Evolutionary conservation across 2,888 invertebrate genomes (phyloP).

Genomic region (Danaus chrysippus): DNA sequence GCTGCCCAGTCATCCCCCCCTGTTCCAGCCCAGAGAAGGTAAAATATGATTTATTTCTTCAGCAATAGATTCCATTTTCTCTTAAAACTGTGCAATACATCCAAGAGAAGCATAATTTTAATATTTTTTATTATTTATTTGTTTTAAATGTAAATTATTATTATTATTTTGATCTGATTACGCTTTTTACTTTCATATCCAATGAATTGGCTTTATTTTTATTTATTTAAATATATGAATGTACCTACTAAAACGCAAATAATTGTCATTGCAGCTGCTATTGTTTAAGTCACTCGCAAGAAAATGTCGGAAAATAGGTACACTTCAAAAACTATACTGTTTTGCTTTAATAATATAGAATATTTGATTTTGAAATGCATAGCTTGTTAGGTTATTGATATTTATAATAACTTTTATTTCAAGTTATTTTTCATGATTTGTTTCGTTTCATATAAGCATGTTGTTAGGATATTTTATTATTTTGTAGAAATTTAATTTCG

Average conservation of each 20-base stretch:
- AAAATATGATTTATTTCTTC: conserved; percentile 21
- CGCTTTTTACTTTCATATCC: conserved; percentile 18
- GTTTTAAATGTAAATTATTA: background rate
- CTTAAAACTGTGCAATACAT: too few relatives aligned
- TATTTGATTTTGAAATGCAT: conserved; percentile 13
- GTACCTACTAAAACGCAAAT: conserved; percentile 57
- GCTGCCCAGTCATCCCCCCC: conserved; percentile 63
- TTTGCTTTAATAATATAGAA: conserved; percentile 49
- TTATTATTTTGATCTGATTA: background rate
- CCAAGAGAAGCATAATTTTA: too few relatives aligned
- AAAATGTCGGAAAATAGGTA: conserved; percentile 75
- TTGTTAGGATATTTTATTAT: conserved; percentile 13
- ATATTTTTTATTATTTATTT: too few relatives aligned
- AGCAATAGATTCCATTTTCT: too few relatives aligned
- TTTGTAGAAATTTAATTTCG: conserved; percentile 20
- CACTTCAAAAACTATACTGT: conserved; percentile 55
- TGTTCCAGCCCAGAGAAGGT: conserved; percentile 75
- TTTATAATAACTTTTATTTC: conserved; percentile 22
- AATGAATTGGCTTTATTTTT: conserved; percentile 19
- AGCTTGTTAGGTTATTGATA: conserved; percentile 24
- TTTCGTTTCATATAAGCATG: conserved; percentile 30
- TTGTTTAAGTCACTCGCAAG: conserved; percentile 77
- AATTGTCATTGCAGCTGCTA: conserved; percentile 75
- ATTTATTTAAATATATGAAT: conserved; percentile 31
- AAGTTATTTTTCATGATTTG: conserved; percentile 25